phyloP scores from a whole-genome alignment of 2,113 vertebrate genomes.

The Lamprotornis superbus region DNA sequence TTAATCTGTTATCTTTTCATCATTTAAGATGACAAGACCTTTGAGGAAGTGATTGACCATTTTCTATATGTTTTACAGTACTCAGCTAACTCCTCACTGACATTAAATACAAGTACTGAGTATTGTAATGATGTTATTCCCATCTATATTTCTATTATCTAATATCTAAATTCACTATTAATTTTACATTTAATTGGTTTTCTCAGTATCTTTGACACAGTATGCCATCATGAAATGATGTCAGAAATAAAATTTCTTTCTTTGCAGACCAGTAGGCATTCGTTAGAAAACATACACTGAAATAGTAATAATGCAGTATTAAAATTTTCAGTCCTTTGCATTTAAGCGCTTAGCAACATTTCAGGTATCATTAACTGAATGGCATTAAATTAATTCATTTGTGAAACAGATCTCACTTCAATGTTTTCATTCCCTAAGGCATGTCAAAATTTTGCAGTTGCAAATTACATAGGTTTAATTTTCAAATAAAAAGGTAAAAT shows the following conservation, averaged over 20 bases:
- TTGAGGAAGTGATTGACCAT: background rate
- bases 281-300: background rate
- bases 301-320: background rate
- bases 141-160: background rate
- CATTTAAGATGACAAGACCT: background rate
- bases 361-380: background rate
- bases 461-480: background rate
- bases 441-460: background rate
- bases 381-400: background rate
- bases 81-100: background rate
- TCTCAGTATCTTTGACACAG: background rate
- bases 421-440: background rate
- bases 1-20: background rate
- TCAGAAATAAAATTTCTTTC: background rate
- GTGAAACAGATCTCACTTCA: background rate
- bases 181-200: background rate
- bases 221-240: background rate
- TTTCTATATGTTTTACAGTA: background rate
- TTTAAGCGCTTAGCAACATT: background rate
- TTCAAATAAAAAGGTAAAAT: background rate
- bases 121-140: background rate
- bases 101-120: background rate
- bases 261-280: background rate
- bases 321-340: background rate
- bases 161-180: background rate